Percentiles rank a stretch among this genome's conserved stretches.
phyloP scores from a whole-genome alignment of 1,140 invertebrate genomes.

The Polyergus mexicanus region DNA sequence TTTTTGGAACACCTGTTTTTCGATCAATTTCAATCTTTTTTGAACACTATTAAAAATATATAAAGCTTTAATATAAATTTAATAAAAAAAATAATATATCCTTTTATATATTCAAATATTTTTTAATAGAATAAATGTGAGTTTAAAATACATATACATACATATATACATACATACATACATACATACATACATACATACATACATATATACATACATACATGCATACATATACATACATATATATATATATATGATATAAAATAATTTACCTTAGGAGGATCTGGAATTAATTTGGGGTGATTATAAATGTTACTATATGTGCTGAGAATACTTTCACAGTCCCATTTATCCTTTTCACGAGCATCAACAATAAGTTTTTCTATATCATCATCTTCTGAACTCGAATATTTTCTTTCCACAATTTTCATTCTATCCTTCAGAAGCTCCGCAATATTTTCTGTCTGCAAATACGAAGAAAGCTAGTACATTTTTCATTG shows the following conservation, averaged over 20 bases:
- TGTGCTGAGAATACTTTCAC: constrained; percentile 96
- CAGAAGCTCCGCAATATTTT: constrained; percentile 79
- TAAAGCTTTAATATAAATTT: not conserved
- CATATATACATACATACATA: no score
- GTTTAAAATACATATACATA: not conserved
- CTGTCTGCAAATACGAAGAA: constrained; percentile 67
- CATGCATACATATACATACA: no score
- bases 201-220: no score
- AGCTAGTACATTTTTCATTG: not conserved
- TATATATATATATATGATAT: constrained; percentile 43
- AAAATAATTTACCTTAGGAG: constrained; percentile 86
- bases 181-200: no score
- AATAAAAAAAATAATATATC: constrained; percentile 88
- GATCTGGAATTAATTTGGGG: constrained; percentile 94
- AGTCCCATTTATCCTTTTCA: constrained; percentile 94
- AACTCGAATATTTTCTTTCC: constrained; percentile 75
- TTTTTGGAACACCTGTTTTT: constrained; percentile 91
- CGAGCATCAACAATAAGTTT: constrained; percentile 88
- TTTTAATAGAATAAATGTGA: constrained; percentile 73
- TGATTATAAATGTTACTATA: constrained; percentile 97
- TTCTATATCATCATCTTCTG: constrained; percentile 88
- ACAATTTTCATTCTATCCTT: constrained; percentile 79
- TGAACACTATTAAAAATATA: constrained; percentile 81
- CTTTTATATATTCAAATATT: constrained; percentile 78
- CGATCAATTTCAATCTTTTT: constrained; percentile 90